Evolutionary conservation across 2,113 vertebrate genomes (phyloP), one percentile per base, ranked within the genome.

Genomic region (Cottus gobio): DNA sequence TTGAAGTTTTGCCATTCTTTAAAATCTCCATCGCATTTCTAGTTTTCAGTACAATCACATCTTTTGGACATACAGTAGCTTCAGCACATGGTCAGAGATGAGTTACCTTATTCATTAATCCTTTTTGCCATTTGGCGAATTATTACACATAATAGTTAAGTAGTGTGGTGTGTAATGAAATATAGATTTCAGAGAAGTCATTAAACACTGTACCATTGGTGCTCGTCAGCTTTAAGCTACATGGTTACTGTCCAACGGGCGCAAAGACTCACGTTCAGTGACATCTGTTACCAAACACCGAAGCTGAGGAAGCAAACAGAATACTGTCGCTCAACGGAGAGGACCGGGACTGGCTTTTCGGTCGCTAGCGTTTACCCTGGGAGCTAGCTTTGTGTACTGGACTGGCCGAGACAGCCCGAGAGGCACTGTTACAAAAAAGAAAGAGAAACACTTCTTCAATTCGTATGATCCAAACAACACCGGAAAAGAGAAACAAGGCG

Each of bases 391-490:
- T 60, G 68, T 79, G 22, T 84, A 77, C 68, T 83, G 75, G 80
- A 89, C 85, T 91, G 89, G 87, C 84, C 61, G 0, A 78, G 72
- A 56, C 65, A 86, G 93, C 89, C 90, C 79, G 58, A 91, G 89
- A 92, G 93, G 90, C 90, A 92, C 93, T 88, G 83, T 88, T 88
- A 85, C 54, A 18, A 66, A 80, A 84, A 73, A 54, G 26, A 22
- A 28, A 65, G n/a, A 31, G 61, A 57, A 48, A 11, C 36, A 72
- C 61, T 75, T 71, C 39, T 52, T 84, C 42, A 34, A 62, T 61
- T 75, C 2, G 80, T 44, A 64, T 67, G 56, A 82, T 82, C 70
- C 44, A 71, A 58, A 85, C 26, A 31, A 74, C 24, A 79, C 28
- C 44, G 44, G 76, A 69, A 22, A 13, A 57, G 31, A 80, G 34